Percentiles rank a stretch among this genome's conserved stretches.
phyloP scores from a whole-genome alignment of 1,140 invertebrate genomes.

The Neelides sp. region DNA sequence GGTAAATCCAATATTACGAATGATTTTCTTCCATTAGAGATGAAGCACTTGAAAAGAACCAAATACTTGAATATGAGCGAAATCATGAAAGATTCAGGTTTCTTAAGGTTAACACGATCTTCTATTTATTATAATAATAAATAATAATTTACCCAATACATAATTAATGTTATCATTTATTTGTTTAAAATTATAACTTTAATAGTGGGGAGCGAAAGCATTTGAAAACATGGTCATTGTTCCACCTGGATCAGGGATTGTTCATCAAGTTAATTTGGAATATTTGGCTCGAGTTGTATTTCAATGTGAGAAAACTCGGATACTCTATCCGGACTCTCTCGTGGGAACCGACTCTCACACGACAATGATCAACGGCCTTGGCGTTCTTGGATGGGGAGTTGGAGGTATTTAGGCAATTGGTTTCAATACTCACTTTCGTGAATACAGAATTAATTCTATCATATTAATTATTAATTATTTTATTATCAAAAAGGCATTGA shows the following conservation, averaged over 20 bases:
- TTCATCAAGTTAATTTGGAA: slow-evolving; percentile 96
- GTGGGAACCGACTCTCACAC: slow-evolving; percentile 99
- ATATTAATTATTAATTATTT: not conserved
- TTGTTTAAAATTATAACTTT: slow-evolving; percentile 22
- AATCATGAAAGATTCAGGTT: slow-evolving; percentile 94
- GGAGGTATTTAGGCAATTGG: no score
- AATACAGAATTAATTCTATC: not conserved
- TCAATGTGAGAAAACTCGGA: slow-evolving; percentile 40
- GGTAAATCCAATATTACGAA: not conserved
- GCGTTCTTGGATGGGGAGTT: slow-evolving; percentile 54
- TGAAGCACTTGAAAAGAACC: slow-evolving; percentile 83
- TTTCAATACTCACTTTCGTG: no score
- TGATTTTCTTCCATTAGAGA: slow-evolving; percentile 45
- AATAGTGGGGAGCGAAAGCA: slow-evolving; percentile 87
- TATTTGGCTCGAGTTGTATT: slow-evolving; percentile 94
- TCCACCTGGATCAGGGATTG: slow-evolving; percentile 93
- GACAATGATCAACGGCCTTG: slow-evolving; percentile 93
- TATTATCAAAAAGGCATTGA: slow-evolving; percentile 50
- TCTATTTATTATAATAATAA: slow-evolving; percentile 9
- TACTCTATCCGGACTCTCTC: slow-evolving; percentile 85
- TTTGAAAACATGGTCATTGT: slow-evolving; percentile 95
- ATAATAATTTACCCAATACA: not conserved
- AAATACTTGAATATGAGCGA: slow-evolving; percentile 74
- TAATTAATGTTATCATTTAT: slow-evolving; percentile 10
- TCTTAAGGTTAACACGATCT: slow-evolving; percentile 57